Percentiles rank a stretch among this genome's conserved stretches.
Conservation (phyloP, 2,888 invertebrate genomes). For the Trachelus tabidus region DNA sequence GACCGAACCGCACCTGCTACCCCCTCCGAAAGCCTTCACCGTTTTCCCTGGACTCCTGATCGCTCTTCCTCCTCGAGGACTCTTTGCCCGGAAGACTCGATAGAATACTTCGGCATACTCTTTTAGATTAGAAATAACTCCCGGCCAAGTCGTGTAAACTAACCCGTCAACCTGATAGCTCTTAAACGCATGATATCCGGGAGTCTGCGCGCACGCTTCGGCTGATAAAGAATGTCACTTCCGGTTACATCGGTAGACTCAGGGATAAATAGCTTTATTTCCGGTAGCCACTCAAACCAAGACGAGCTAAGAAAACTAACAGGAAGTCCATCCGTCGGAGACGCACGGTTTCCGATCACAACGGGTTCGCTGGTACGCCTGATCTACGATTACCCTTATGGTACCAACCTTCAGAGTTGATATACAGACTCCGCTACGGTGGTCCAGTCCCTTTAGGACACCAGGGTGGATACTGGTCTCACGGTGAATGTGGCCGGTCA, state of each 20-base stretch:
- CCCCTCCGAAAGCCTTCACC: not conserved
- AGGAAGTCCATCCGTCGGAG: not conserved
- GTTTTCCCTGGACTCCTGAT: not conserved
- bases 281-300: not conserved
- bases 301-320: not conserved
- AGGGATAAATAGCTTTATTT: not conserved
- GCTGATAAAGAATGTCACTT: not conserved
- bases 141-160: constrained; percentile 24
- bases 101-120: constrained; percentile 27
- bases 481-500: too few relatives aligned
- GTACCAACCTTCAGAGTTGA: not conserved
- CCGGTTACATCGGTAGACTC: not conserved
- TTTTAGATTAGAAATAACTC: constrained; percentile 56
- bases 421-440: not conserved
- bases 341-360: not conserved
- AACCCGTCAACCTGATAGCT: not conserved
- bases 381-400: not conserved
- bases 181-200: not conserved
- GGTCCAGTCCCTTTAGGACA: too few relatives aligned
- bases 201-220: not conserved
- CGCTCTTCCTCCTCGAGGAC: not conserved
- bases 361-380: not conserved
- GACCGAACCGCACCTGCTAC: not conserved
- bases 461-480: too few relatives aligned
- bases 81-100: not conserved